phyloP scores from a whole-genome alignment of 2,888 invertebrate species.

The Apoderus coryli region DNA sequence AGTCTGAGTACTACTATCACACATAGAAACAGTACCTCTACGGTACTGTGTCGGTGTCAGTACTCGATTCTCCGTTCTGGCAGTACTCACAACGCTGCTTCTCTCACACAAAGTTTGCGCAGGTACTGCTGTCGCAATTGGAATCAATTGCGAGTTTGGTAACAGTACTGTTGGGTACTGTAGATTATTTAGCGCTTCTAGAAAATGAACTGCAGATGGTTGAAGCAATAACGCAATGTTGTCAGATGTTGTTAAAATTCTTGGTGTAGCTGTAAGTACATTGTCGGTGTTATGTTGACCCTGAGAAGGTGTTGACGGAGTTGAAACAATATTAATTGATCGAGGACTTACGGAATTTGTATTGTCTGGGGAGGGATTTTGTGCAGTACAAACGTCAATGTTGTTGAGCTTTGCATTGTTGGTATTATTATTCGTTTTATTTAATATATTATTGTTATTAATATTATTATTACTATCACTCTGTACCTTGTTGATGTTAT shows the following conservation, averaged over 20 bases:
- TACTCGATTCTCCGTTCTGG: constrained; percentile 35
- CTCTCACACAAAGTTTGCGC: constrained; percentile 15
- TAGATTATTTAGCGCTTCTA: constrained; percentile 34
- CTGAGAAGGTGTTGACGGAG: no score
- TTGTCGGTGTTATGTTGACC: no score
- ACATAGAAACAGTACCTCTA: constrained; percentile 34
- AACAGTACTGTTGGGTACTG: constrained; percentile 48
- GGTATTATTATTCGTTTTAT: constrained; percentile 20
- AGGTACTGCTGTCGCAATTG: constrained; percentile 25
- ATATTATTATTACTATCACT: constrained; percentile 11
- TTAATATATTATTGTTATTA: no score
- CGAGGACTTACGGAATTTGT: background rate
- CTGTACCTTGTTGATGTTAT: constrained; percentile 14
- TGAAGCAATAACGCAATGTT: constrained; percentile 32
- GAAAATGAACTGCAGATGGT: constrained; percentile 24
- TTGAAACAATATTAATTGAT: constrained; percentile 10
- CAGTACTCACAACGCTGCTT: constrained; percentile 17
- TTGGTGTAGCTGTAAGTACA: constrained; percentile 16
- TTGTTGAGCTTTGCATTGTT: constrained; percentile 7
- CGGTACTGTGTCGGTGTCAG: constrained; percentile 44
- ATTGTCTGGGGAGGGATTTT: background rate
- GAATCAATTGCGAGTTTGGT: constrained; percentile 28
- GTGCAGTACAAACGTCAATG: constrained; percentile 5
- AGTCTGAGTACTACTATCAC: constrained; percentile 57
- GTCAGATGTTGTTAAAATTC: no score